phyloP scores from a whole-genome alignment of 2,113 vertebrate species.

The Callipepla squamata region DNA sequence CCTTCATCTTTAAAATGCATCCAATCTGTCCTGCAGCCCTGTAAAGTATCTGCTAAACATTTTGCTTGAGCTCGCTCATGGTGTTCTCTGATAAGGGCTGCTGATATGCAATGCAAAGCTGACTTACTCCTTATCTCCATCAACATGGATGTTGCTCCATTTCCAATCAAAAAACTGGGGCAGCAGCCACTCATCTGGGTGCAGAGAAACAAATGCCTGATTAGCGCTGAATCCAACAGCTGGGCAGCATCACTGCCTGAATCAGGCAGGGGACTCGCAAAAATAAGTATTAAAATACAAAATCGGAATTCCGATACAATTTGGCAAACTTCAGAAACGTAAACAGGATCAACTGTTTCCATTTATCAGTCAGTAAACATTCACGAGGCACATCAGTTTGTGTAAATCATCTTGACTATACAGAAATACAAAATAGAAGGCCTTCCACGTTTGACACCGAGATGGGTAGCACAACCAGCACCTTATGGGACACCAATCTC shows the following conservation, averaged over 20 bases:
- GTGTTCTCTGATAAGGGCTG: slow-evolving; percentile 46
- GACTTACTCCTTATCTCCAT: slow-evolving; percentile 62
- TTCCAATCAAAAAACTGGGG: slow-evolving; percentile 67
- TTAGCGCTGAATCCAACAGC: slow-evolving; percentile 47
- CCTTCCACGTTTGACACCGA: not conserved
- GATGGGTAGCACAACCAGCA: not conserved
- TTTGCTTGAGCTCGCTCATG: slow-evolving; percentile 42
- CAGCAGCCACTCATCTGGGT: slow-evolving; percentile 55
- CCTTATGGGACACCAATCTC: not conserved
- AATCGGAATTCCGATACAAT: not conserved
- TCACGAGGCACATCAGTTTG: not conserved
- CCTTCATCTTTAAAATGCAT: slow-evolving; percentile 70
- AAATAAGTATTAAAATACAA: not conserved
- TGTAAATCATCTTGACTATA: not conserved
- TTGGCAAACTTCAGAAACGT: not conserved
- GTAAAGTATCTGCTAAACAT: slow-evolving; percentile 62
- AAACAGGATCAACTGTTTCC: not conserved
- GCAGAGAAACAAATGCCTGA: slow-evolving; percentile 48
- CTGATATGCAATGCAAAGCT: slow-evolving; percentile 38
- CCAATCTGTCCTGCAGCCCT: slow-evolving; percentile 65
- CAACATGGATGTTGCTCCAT: slow-evolving; percentile 33
- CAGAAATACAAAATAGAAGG: not conserved
- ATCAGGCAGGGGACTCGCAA: not conserved
- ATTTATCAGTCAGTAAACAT: not conserved
- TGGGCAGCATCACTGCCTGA: not conserved